Conservation (phyloP, 1,140 invertebrate species). For the Drosophila mojavensis region DNA sequence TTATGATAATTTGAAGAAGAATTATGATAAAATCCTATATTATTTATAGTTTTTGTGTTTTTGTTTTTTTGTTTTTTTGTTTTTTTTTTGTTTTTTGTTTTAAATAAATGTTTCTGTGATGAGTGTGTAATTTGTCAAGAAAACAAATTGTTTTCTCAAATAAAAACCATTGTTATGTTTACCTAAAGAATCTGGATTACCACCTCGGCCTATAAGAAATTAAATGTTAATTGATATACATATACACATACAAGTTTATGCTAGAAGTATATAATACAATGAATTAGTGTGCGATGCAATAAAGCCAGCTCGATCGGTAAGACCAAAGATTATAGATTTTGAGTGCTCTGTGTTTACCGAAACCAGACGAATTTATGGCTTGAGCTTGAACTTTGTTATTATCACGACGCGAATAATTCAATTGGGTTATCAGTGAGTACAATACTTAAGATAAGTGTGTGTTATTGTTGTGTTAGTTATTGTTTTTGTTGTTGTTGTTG, state of each 20-base stretch:
- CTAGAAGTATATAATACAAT: background rate
- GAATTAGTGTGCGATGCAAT: constrained; percentile 42
- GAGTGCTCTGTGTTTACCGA: constrained; percentile 21
- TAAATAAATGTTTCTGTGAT: constrained; percentile 12
- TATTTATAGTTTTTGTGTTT: background rate
- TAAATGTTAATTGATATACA: constrained; percentile 64
- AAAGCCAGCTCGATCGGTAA: constrained; percentile 25
- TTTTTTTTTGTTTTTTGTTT: background rate
- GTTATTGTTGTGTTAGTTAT: constrained; percentile 15
- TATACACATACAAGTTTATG: constrained; percentile 19
- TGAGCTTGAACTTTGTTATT: constrained; percentile 56
- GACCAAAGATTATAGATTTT: constrained; percentile 22
- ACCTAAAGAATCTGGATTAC: constrained; percentile 61
- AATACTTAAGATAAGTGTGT: constrained; percentile 15
- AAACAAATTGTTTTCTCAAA: background rate
- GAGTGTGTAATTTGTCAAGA: constrained; percentile 1
- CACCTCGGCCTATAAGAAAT: constrained; percentile 70
- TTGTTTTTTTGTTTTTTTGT: too few species aligned
- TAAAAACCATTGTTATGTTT: constrained; percentile 46
- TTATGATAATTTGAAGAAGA: too few species aligned
- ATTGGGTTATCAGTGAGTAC: constrained; percentile 33
- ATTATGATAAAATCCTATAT: background rate
- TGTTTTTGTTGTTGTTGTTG: constrained; percentile 14
- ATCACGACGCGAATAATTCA: constrained; percentile 14
- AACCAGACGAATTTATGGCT: constrained; percentile 52